Conservation (phyloP, 2,797 vertebrate genomes). For the Sardinella longiceps region DNA sequence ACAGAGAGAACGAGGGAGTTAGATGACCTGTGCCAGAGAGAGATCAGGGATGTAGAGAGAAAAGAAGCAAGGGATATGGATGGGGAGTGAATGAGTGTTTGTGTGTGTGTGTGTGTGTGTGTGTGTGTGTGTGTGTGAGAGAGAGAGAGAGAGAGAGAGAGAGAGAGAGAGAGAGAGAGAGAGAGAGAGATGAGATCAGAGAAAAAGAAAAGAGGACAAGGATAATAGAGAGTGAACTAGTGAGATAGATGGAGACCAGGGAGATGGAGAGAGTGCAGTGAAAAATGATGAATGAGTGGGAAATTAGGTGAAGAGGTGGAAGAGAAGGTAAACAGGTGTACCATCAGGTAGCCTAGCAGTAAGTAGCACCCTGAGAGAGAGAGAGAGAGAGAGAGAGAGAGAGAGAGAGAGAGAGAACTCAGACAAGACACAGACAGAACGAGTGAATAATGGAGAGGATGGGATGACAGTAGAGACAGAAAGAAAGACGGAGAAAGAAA, state of each 20-base stretch:
- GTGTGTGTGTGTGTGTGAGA: constrained; percentile 63
- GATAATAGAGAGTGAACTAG: neutral
- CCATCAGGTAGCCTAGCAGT: neutral
- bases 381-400: too few relatives aligned
- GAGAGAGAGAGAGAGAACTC: neutral
- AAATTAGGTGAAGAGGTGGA: neutral
- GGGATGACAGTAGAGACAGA: neutral
- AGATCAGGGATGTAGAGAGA: neutral
- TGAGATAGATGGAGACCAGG: neutral
- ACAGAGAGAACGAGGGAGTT: too few relatives aligned
- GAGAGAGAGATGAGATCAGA: neutral
- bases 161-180: neutral
- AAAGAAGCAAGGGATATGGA: neutral
- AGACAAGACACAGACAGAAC: neutral
- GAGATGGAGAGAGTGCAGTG: neutral
- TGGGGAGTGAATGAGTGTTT: neutral
- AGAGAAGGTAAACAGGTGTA: neutral
- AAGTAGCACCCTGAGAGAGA: neutral
- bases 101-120: constrained; percentile 1
- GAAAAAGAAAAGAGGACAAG: neutral
- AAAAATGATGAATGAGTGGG: neutral
- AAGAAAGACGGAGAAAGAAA: neutral
- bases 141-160: neutral
- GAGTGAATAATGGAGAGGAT: neutral
- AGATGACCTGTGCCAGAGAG: neutral